Base-by-base conservation (phyloP, 2,888 invertebrate species). In the Tuberolachnus salignus region DNA sequence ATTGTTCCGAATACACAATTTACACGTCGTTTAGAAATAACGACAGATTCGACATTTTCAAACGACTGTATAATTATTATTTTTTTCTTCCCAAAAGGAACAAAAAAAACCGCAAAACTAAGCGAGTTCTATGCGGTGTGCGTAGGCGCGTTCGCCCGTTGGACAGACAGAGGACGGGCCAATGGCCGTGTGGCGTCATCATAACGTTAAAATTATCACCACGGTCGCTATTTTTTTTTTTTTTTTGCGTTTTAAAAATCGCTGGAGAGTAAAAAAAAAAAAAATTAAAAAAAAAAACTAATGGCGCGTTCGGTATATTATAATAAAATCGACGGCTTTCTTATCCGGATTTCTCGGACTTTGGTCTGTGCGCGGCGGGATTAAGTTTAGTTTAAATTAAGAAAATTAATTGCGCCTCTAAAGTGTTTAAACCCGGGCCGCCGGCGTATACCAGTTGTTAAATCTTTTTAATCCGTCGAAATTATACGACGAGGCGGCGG, bases 371-470 rank as follows among this genome's bases (percentile, higher is more conserved):
- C 19, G 21, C 14, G 69, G n/a, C n/a, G n/a, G n/a, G 78, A 69
- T 78, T 78, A 78, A n/a, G 59, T 67, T n/a, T 44, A 23, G 75
- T 67, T 34, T 59, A 49, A 75, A 75, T 69, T 59, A 23, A 69
- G 78, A 78, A 69, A 78, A 78, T 78, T 78, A 78, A 78, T 78
- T 69, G 78, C 51, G 51, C 49, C 23, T 21, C 78, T n/a, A 69
- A 59, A 34, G 49, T 69, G 13, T 67, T 69, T 11, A 67, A 73
- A 78, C 59, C 69, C 69, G 61, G 59, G 6, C 23, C 59, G 26
- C 44, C 21, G 21, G 2, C 46, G 19, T 16, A 26, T 42, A 61
- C 72, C 13, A 49, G 49, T 49, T 34, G 67, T 78, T 49, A 78
- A 78, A 78, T 42, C 78, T 46, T 61, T 78, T 61, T 78, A 69